phyloP scores from a whole-genome alignment of 1,140 invertebrate genomes.

The Drosophila lini region DNA sequence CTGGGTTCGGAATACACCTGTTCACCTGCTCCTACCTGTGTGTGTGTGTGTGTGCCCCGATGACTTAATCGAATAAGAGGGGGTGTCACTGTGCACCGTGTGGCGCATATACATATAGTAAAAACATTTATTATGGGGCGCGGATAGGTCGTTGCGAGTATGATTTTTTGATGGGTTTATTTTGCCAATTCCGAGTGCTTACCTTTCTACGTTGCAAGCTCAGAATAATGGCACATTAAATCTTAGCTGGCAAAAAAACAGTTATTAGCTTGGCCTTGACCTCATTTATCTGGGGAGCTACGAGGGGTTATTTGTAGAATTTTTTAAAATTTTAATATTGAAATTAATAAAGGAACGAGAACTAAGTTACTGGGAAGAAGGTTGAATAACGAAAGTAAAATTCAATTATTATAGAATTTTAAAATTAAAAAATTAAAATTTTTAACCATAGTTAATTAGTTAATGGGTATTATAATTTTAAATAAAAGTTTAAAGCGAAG shows the following conservation, averaged over 20 bases:
- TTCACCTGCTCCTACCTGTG: neutral
- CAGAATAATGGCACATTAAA: constrained; percentile 17
- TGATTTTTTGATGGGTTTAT: constrained; percentile 33
- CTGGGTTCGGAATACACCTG: constrained; percentile 32
- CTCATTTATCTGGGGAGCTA: neutral
- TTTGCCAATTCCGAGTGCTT: constrained; percentile 18
- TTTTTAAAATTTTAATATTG: neutral
- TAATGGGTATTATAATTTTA: no score
- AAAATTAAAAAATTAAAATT: no score
- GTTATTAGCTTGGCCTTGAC: constrained; percentile 1
- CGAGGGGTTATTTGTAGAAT: neutral
- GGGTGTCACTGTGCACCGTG: constrained; percentile 10
- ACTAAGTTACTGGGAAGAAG: no score
- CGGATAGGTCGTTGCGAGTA: constrained; percentile 4
- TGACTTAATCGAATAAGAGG: constrained; percentile 38
- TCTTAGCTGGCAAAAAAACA: neutral
- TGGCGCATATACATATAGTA: constrained; percentile 15
- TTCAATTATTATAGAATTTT: no score
- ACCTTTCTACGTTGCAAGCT: constrained; percentile 1
- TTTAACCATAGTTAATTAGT: no score
- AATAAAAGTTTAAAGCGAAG: no score
- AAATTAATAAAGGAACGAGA: neutral
- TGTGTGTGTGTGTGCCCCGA: constrained; percentile 4
- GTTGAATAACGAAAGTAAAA: no score
- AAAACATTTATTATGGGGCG: constrained; percentile 39